phyloP scores from a whole-genome alignment of 2,113 vertebrate species.

The Montifringilla adamsi region DNA sequence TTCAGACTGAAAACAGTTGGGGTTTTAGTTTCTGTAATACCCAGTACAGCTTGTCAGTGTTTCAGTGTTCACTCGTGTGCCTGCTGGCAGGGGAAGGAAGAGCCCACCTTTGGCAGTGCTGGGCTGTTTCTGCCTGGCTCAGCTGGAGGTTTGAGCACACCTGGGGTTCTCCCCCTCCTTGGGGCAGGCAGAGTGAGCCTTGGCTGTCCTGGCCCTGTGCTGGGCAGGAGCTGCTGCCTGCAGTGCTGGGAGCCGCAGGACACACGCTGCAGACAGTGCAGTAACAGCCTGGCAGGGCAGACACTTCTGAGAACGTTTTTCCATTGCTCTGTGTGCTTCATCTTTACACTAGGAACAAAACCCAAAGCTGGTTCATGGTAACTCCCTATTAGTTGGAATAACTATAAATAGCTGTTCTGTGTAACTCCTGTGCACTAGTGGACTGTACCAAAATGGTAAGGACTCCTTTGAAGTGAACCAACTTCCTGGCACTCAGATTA shows the following conservation, averaged over 20 bases:
- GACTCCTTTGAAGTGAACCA: not conserved
- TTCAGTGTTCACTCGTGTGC: not conserved
- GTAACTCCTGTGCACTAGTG: not conserved
- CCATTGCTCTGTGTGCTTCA: not conserved
- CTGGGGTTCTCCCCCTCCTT: not conserved
- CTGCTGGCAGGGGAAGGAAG: not conserved
- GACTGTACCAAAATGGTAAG: not conserved
- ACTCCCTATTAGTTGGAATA: not conserved
- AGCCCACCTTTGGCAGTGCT: not conserved
- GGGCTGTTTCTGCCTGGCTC: not conserved
- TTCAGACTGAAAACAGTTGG: not conserved
- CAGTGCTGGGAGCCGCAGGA: accelerated
- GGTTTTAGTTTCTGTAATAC: not conserved
- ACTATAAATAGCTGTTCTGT: not conserved
- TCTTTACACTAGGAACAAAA: not conserved
- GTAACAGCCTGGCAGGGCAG: too few relatives aligned
- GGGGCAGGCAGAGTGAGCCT: not conserved
- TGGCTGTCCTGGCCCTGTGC: not conserved
- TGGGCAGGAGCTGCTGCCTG: not conserved
- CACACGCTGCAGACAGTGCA: not conserved
- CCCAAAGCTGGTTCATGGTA: not conserved
- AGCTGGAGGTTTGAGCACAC: not conserved
- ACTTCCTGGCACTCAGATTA: not conserved
- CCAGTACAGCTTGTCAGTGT: accelerated
- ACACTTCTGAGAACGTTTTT: not conserved